These are phyloP conservation scores for Congeria kusceri DNA, from an alignment of 2,888 invertebrate genomes.

Conservation along the genomic window DNA sequence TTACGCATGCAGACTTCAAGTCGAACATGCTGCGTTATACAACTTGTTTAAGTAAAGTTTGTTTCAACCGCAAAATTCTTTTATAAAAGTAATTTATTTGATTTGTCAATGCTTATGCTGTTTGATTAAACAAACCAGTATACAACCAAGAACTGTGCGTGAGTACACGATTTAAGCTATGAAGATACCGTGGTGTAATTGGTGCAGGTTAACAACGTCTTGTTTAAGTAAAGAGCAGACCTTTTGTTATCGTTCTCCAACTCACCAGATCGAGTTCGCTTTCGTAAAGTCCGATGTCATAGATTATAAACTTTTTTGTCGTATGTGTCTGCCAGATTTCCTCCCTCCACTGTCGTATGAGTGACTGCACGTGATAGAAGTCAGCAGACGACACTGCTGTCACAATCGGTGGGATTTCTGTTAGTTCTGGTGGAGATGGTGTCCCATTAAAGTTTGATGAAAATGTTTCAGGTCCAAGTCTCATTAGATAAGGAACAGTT, in stretches of 20 bases:
- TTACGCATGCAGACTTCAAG: too few relatives aligned
- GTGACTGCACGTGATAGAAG: slow-evolving; percentile 73
- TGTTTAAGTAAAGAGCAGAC: too few relatives aligned
- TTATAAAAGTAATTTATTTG: too few relatives aligned
- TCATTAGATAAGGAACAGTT: slow-evolving; percentile 71
- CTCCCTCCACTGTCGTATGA: slow-evolving; percentile 69
- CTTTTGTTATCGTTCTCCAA: not conserved
- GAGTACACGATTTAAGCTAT: too few relatives aligned
- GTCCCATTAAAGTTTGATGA: slow-evolving; percentile 63
- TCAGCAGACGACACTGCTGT: slow-evolving; percentile 73
- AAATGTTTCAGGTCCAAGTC: slow-evolving; percentile 68
- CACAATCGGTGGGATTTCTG: slow-evolving; percentile 71
- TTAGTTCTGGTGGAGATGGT: slow-evolving; percentile 60
- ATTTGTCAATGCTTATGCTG: too few relatives aligned
- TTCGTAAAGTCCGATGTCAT: slow-evolving; percentile 72
- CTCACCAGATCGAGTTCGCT: slow-evolving; percentile 72
- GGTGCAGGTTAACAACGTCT: too few relatives aligned
- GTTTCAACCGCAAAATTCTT: too few relatives aligned
- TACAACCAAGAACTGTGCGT: too few relatives aligned
- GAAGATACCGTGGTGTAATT: too few relatives aligned
- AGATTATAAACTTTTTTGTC: slow-evolving; percentile 71
- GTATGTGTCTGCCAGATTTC: slow-evolving; percentile 57
- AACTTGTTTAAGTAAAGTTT: too few relatives aligned
- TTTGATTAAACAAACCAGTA: too few relatives aligned
- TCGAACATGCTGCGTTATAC: too few relatives aligned